A percentile compares a stretch with the other conserved stretches of the same genome.
Conservation (phyloP, 2,113 vertebrate genomes). For the Corynorhinus townsendii region DNA sequence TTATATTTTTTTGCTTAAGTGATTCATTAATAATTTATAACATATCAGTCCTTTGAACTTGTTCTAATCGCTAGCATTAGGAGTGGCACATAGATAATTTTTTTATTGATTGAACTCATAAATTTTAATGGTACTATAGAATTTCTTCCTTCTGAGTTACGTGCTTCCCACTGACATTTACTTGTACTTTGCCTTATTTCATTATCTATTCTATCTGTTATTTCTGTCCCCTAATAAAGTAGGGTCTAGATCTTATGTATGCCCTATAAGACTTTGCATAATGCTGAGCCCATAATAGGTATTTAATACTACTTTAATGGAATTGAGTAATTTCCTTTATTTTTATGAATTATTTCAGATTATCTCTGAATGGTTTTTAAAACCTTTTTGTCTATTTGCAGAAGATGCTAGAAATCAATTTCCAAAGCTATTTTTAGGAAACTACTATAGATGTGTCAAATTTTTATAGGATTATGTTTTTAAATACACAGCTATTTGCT, state of each 20-base stretch:
- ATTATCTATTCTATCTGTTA: background rate
- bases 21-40: background rate
- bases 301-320: background rate
- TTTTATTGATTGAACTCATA: background rate
- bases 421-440: background rate
- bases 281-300: background rate
- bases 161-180: background rate
- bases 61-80: background rate
- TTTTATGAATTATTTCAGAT: constrained; percentile 38
- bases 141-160: constrained; percentile 1
- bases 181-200: background rate
- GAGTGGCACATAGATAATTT: background rate
- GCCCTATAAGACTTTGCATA: background rate
- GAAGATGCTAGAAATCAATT: constrained; percentile 32
- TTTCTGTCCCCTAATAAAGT: background rate
- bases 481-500: background rate
- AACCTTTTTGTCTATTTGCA: background rate
- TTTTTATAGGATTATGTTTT: constrained; percentile 20
- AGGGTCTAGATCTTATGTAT: background rate
- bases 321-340: constrained; percentile 33
- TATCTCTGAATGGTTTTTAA: background rate
- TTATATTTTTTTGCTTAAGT: background rate
- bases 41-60: background rate
- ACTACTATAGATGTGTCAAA: background rate
- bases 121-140: background rate